A percentile compares a stretch with the other conserved stretches of the same genome.
These are phyloP conservation scores for Gymnoscelis rufifasciata DNA, from an alignment of 2,888 invertebrate genomes.

Conservation along the genomic window DNA sequence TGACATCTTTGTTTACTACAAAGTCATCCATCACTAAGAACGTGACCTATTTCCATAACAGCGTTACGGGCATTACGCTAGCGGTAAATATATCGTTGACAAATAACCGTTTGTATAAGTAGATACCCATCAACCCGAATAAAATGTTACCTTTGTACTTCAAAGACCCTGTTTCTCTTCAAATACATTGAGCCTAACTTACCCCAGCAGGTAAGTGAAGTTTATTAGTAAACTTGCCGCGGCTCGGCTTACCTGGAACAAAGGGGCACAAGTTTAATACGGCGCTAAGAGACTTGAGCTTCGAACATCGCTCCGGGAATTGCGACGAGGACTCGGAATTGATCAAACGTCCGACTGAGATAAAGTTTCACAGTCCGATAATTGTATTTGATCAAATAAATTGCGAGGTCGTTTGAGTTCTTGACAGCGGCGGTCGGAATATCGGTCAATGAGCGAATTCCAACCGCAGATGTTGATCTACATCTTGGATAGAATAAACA, in stretches of 20 bases:
- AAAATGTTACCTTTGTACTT: too few species aligned
- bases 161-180: too few species aligned
- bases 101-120: too few species aligned
- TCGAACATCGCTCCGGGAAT: not conserved
- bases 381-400: not conserved
- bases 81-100: not conserved
- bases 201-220: not conserved
- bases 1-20: too few species aligned
- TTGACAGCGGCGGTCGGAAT: not conserved
- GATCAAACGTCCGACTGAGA: not conserved
- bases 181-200: too few species aligned
- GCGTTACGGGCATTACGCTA: not conserved
- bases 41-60: too few species aligned
- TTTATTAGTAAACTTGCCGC: slow-evolving; percentile 16
- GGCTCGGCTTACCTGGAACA: slow-evolving; percentile 29
- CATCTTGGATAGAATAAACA: too few species aligned
- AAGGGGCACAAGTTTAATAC: slow-evolving; percentile 23
- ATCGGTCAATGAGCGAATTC: not conserved
- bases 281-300: slow-evolving; percentile 4
- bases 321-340: slow-evolving; percentile 1
- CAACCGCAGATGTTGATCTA: not conserved
- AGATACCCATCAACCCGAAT: too few species aligned
- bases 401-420: not conserved
- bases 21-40: too few species aligned
- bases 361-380: not conserved